Conservation (phyloP, 2,888 invertebrate genomes). For the Drosophila austrosaltans region DNA sequence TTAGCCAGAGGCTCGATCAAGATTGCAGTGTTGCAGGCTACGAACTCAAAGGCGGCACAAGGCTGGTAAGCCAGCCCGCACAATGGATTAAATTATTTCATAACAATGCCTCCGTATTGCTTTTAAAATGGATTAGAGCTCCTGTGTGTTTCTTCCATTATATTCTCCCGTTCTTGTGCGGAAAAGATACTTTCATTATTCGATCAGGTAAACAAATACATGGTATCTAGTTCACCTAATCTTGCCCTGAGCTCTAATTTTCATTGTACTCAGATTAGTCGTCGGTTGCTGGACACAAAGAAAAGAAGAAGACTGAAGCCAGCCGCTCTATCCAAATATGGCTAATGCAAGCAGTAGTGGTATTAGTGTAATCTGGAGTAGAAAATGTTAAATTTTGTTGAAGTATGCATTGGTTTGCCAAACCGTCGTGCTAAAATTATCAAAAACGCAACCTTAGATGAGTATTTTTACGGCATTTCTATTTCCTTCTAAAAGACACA, state of each 20-base stretch:
- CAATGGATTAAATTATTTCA: constrained; percentile 56
- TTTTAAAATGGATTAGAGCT: constrained; percentile 61
- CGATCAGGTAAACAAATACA: constrained; percentile 43
- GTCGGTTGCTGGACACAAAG: neutral
- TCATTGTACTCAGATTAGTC: constrained; percentile 23
- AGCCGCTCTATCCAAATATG: neutral
- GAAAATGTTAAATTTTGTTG: neutral
- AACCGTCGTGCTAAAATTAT: neutral
- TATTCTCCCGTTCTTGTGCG: constrained; percentile 15
- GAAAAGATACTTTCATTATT: constrained; percentile 34
- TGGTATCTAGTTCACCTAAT: constrained; percentile 39
- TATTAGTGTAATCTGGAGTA: neutral
- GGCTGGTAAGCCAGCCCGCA: constrained; percentile 14
- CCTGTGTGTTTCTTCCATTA: constrained; percentile 23
- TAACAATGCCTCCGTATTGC: constrained; percentile 47
- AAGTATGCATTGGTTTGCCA: neutral
- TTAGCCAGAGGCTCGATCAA: constrained; percentile 29
- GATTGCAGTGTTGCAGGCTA: constrained; percentile 28
- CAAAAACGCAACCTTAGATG: too few species aligned
- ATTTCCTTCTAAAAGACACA: too few species aligned
- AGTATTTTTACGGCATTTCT: too few species aligned
- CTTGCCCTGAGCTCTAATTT: constrained; percentile 31
- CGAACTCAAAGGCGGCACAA: constrained; percentile 12
- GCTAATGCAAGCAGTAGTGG: neutral
- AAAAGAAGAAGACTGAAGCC: constrained; percentile 2